Evolutionary conservation across 1,140 invertebrate species (phyloP).

Genomic region (Bathynomus jamesi): DNA sequence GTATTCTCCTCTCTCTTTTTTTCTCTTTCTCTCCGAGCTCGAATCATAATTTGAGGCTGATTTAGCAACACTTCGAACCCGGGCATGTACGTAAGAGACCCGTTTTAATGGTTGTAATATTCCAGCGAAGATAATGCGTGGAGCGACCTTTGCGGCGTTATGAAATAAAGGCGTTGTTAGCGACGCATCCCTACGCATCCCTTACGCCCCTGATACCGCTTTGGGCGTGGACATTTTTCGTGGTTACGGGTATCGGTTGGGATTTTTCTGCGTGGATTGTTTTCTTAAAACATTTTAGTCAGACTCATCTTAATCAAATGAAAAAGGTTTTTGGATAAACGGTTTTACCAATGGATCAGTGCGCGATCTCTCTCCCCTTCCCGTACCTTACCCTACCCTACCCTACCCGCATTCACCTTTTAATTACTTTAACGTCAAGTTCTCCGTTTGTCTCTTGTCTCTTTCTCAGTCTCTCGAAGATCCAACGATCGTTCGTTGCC

Average conservation of each 20-base stretch:
- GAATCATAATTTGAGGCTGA: background rate
- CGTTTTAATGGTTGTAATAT: too few species aligned
- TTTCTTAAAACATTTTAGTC: too few species aligned
- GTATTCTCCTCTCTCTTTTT: background rate
- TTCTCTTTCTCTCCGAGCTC: background rate
- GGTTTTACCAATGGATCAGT: too few species aligned
- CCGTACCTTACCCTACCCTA: background rate
- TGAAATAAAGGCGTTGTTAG: background rate
- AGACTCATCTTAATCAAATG: too few species aligned
- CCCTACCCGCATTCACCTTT: too few species aligned
- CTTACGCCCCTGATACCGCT: background rate
- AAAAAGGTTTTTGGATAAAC: too few species aligned
- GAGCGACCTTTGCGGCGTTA: background rate
- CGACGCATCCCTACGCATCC: background rate
- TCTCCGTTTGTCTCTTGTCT: constrained; percentile 2
- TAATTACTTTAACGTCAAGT: too few species aligned
- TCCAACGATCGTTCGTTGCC: background rate
- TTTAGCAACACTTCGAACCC: background rate
- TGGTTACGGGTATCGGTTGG: too few species aligned
- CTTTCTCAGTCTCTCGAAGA: background rate
- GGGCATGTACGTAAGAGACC: too few species aligned
- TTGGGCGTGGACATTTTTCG: background rate
- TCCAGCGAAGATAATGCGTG: background rate
- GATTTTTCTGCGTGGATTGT: too few species aligned
- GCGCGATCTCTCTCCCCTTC: background rate